Base-by-base conservation (phyloP, 2,888 invertebrate species). In the Cosmia trapezina region DNA sequence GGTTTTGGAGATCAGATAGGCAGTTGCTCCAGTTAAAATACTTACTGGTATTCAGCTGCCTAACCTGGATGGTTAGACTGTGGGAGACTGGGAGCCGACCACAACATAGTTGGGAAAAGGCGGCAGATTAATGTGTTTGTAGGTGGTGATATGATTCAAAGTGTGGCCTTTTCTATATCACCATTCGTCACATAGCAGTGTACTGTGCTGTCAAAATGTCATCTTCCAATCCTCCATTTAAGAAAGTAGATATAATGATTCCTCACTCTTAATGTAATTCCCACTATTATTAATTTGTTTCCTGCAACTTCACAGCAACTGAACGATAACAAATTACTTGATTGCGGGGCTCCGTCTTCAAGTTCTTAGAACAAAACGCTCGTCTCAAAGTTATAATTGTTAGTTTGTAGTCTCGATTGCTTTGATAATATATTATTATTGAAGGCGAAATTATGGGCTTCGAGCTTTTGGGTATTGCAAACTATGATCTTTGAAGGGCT, bases 331-430 rank as follows among this genome's bases (percentile, higher is more conserved):
- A 57, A 75, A 76, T 78, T 53, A 70, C 12, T 51, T 60, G 0
- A 22, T 71, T 51, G 51, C 47, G 51, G 54, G 33, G 41, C 37
- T 54, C 28, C 63, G 8, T 12, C 28, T 9, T 33, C 14, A 53
- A 77, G 57, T 63, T 62, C 43, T 33, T 49, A 43, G 53, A 78
- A 19, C 63, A 53, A 63, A 63, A 63, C 43, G 12, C n/a, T 53
- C 14, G 70, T 75, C 9, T 49, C 49, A 5, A 72, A 65, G 76
- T 76, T 76, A 72, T 70, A 72, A 72, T 61, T 76, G 73, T 51
- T 78, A 62, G 60, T 69, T 77, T 41, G 47, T 43, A 62, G 28
- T 51, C 28, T 78, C n/a, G 41, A 53, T 12, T 19, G 47, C 45
- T 66, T 66, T 37, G 54, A 54, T 33, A 28, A 28, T 28, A 28